Base-by-base conservation (phyloP, 2,888 invertebrate genomes). In the Cosmia trapezina region DNA sequence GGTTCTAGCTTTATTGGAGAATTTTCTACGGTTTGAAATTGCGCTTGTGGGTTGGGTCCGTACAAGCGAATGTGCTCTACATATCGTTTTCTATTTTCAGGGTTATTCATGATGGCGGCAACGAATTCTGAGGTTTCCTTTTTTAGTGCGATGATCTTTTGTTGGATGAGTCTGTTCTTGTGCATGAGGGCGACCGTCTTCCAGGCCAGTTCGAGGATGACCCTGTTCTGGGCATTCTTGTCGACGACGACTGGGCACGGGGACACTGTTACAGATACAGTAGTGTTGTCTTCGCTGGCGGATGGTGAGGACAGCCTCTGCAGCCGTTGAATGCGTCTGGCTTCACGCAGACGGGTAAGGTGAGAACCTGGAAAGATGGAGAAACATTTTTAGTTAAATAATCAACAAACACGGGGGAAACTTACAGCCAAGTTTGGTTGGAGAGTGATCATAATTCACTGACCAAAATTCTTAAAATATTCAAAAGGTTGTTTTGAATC, bases 71-170 rank as follows among this genome's bases (percentile, higher is more conserved):
- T 83, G 17, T 93, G 90, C 60, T 94, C 93, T 0, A 91, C 72
- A 66, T 94, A 95, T n/a, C 94, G 90, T 75, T 86, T 87, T 51
- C 83, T 89, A 61, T 94, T 95, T 63, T 95, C 95, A 0, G 96
- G 96, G 86, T 97, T 97, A 63, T 94, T 96, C 93, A 97, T 92
- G 7, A 97, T 96, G 5, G 96, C 94, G 54, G 96, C 94, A 28
- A 97, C 96, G 83, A 97, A 97, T 73, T 97, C 96, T 6, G 96
- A 95, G 0, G 97, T 97, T 91, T 97, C 97, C 73, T 96, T 93
- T 85, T 97, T 97, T 53, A 97, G 88, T 45, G 96, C 96, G 9
- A 96, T 94, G 71, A 97, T 94, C 84, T 97, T 97, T 76, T 96
- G 95, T 84, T 97, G 97, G 73, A 97, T 95, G 57, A 97, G 87